Percentiles rank a stretch among this genome's conserved stretches.
Conservation (phyloP, 2,113 vertebrate species). For the Seriola aureovittata region DNA sequence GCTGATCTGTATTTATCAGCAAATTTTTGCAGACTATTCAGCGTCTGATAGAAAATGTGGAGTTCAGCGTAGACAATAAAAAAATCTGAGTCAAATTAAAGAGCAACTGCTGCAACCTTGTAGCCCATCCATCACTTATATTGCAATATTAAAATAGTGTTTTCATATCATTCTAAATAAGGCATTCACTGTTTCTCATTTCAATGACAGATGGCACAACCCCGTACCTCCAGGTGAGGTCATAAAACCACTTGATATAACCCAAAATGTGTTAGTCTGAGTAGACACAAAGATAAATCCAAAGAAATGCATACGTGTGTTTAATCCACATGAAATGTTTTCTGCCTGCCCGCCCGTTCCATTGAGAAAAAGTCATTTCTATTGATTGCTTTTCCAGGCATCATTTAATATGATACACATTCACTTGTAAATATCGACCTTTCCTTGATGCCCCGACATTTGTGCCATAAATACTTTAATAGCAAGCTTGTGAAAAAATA, state of each 20-base stretch:
- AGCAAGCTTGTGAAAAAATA: slow-evolving; percentile 37
- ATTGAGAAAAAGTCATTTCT: slow-evolving; percentile 70
- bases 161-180: neutral
- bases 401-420: slow-evolving; percentile 75
- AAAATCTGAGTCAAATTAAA: neutral
- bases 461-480: slow-evolving; percentile 68
- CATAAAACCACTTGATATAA: neutral
- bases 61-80: neutral
- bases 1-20: neutral
- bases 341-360: slow-evolving; percentile 37
- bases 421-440: slow-evolving; percentile 76
- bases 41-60: neutral
- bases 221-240: neutral
- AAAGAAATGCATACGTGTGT: neutral
- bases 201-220: neutral
- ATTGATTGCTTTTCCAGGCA: slow-evolving; percentile 79
- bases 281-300: neutral
- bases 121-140: neutral
- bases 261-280: neutral
- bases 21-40: neutral
- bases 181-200: neutral
- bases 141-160: neutral
- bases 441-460: slow-evolving; percentile 49
- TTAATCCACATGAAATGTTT: slow-evolving; percentile 24
- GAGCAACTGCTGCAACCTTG: neutral